Evolutionary conservation across 2,113 vertebrate species (phyloP), one percentile per base, ranked within the genome.

Genomic region (Tachysurus fulvidraco): DNA sequence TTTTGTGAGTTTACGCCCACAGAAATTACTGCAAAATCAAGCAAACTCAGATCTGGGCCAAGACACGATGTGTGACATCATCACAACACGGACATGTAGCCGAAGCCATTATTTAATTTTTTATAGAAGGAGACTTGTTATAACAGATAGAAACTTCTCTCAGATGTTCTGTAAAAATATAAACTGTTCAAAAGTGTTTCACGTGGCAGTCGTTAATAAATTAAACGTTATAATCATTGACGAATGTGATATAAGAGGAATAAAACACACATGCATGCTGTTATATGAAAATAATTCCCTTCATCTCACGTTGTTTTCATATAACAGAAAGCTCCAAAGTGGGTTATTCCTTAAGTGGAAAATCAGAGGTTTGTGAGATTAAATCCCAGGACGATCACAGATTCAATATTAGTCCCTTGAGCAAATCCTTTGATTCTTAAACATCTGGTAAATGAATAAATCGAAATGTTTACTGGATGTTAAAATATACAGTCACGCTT

Each of bases 391-490:
- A 16, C 50, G 8, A 28, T 13, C 74, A 50, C 46, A 77, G 54
- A 80, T 55, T 78, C 14, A 21, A 55, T 21, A 19, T 4, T 3
- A 16, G 52, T 30, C 28, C 78, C 19, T 59, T 6, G 10, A 59
- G 30, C 9, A 14, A 77, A 77, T 28, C 25, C 74, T 25, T 28
- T 54, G 28, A 60, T 81, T 10, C 78, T 41, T 44, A 81, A 81
- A 60, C 78, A 60, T 81, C 78, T 60, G 78, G 30, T 44, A 8
- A 60, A 41, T 13, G 19, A 41, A 23, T 59, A 41, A 59, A 59
- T 59, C 78, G 13, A 81, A 81, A 81, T 81, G 55, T 81, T 81
- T 60, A 60, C 78, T 44, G 77, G 77, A 79, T 57, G 25, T 79
- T 57, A 30, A 55, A 57, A 57, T 57, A 79, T 55, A 79, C 76